phyloP scores from a whole-genome alignment of 2,113 vertebrate genomes.

The Dendrocopos noguchii region DNA sequence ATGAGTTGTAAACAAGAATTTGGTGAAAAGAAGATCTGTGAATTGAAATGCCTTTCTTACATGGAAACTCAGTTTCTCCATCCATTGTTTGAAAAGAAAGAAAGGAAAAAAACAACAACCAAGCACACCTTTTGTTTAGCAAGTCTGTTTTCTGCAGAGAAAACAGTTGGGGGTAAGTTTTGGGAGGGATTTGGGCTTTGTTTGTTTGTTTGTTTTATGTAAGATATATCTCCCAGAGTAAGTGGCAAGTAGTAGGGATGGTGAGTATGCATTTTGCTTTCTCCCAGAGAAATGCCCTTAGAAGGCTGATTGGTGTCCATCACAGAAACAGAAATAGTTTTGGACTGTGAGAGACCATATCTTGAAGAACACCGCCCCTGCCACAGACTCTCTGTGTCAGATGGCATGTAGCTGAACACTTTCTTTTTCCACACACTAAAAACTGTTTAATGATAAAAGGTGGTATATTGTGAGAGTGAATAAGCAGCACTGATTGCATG shows the following conservation, averaged over 20 bases:
- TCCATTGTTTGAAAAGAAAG: not conserved
- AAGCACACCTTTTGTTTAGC: not conserved
- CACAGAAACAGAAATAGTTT: not conserved
- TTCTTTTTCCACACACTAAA: not conserved
- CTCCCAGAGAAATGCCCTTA: not conserved
- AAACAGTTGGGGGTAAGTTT: not conserved
- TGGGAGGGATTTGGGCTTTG: not conserved
- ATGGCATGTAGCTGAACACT: not conserved
- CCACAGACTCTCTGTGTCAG: not conserved
- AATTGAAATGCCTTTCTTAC: not conserved
- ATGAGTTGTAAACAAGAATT: not conserved
- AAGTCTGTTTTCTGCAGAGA: not conserved
- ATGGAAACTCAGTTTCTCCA: not conserved
- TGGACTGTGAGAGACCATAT: not conserved
- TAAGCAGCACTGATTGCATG: not conserved
- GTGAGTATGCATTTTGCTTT: conserved; percentile 41
- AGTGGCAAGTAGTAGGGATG: not conserved
- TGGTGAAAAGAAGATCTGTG: not conserved
- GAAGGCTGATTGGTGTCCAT: not conserved
- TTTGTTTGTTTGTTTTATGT: not conserved
- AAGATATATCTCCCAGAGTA: not conserved
- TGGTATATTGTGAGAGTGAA: not conserved
- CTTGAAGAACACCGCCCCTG: not conserved
- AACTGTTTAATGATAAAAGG: not conserved
- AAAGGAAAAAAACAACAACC: not conserved